Conservation (phyloP, 2,888 invertebrate species). For the Brenthis daphne region DNA sequence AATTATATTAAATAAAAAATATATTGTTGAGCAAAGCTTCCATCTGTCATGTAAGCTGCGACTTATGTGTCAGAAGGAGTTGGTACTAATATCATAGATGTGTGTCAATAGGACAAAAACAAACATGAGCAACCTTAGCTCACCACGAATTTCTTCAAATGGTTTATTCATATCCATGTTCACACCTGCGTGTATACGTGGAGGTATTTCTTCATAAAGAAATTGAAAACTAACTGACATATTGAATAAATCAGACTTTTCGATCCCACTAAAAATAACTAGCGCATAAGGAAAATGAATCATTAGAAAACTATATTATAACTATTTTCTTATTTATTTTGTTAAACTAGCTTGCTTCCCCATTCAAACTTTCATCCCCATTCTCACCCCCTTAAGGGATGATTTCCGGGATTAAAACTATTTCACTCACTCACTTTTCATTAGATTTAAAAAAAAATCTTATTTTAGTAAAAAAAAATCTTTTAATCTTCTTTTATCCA, state of each 20-base stretch:
- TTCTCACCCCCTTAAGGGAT: no score
- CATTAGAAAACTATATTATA: no score
- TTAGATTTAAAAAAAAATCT: no score
- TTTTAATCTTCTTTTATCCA: no score
- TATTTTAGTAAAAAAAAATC: no score
- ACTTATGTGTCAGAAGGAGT: slow-evolving; percentile 20
- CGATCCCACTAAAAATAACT: background rate
- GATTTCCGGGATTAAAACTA: no score
- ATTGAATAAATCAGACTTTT: background rate
- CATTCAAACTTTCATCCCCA: no score
- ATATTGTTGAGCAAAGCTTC: background rate
- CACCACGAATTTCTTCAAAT: slow-evolving; percentile 29
- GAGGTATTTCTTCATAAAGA: slow-evolving; percentile 27
- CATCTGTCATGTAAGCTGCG: slow-evolving; percentile 1
- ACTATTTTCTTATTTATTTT: no score
- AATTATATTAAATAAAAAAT: no score
- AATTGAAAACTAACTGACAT: slow-evolving; percentile 1
- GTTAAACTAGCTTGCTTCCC: no score
- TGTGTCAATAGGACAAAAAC: slow-evolving; percentile 36
- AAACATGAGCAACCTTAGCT: slow-evolving; percentile 16
- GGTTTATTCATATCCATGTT: slow-evolving; percentile 39
- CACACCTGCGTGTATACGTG: slow-evolving; percentile 30
- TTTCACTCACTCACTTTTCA: no score
- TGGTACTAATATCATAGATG: slow-evolving; percentile 20
- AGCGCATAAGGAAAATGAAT: no score